These are phyloP conservation scores for Ornithoptera priamus DNA, from an alignment of 2,888 invertebrate genomes.

Conservation along the genomic window DNA sequence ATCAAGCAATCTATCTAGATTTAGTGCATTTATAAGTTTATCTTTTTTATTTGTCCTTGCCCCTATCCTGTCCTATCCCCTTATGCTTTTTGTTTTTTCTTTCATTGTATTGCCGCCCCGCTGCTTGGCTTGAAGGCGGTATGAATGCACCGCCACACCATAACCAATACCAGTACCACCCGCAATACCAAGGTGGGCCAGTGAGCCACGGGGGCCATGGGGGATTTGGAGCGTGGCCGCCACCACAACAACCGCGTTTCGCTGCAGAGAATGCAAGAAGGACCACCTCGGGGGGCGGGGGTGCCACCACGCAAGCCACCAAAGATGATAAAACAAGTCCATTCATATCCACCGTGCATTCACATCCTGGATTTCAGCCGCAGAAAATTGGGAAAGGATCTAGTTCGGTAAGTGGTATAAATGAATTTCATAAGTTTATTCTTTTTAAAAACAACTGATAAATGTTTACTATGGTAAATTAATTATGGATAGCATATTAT, in stretches of 20 bases:
- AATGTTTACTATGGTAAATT: background rate
- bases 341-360: slow-evolving; percentile 92
- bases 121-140: slow-evolving; percentile 80
- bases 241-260: slow-evolving; percentile 72
- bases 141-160: slow-evolving; percentile 80
- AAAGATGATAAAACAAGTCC: slow-evolving; percentile 88
- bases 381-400: slow-evolving; percentile 93
- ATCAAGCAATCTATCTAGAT: slow-evolving; percentile 33
- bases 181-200: slow-evolving; percentile 71
- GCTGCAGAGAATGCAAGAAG: slow-evolving; percentile 75
- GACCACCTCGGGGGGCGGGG: slow-evolving; percentile 45
- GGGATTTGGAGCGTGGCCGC: slow-evolving; percentile 53
- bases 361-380: slow-evolving; percentile 95
- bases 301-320: slow-evolving; percentile 42
- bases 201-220: slow-evolving; percentile 50
- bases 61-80: slow-evolving; percentile 64
- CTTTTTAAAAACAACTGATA: background rate
- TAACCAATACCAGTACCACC: slow-evolving; percentile 79
- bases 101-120: slow-evolving; percentile 78
- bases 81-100: slow-evolving; percentile 79
- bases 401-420: slow-evolving; percentile 67
- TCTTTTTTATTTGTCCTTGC: slow-evolving; percentile 52
- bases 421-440: background rate
- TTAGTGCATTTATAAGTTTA: slow-evolving; percentile 59
- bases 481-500: too few species aligned